Evolutionary conservation across 2,797 vertebrate species (phyloP).

Genomic region (Caiman crocodilus): DNA sequence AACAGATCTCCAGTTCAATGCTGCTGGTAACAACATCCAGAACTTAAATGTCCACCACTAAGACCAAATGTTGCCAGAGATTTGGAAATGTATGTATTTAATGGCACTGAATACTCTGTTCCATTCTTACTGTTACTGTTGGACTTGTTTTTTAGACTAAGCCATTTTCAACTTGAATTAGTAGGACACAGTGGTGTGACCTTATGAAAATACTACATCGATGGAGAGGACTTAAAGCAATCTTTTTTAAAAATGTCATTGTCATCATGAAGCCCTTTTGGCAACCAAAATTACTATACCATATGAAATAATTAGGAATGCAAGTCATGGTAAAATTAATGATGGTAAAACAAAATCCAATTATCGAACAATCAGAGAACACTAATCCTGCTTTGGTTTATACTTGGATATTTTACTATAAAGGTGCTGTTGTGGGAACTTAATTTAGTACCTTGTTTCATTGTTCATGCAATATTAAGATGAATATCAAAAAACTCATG

Average conservation of each 20-base stretch:
- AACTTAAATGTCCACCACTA: neutral
- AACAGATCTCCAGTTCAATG: neutral
- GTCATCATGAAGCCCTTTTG: conserved; percentile 38
- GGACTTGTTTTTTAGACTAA: neutral
- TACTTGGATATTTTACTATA: conserved; percentile 34
- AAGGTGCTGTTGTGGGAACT: conserved; percentile 11
- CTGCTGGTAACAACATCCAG: neutral
- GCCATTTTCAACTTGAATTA: neutral
- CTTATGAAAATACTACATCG: neutral
- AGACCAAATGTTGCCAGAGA: neutral
- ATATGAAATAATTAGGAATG: conserved; percentile 51
- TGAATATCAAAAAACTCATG: too few relatives aligned
- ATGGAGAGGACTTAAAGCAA: neutral
- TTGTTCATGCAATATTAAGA: too few relatives aligned
- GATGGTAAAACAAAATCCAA: conserved; percentile 58
- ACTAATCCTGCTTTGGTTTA: conserved; percentile 36
- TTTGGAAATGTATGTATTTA: neutral
- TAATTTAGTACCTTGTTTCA: neutral
- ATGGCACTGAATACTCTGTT: neutral
- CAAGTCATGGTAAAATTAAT: conserved; percentile 37
- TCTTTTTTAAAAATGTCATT: conserved; percentile 43
- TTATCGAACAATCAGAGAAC: conserved; percentile 33
- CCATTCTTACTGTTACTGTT: neutral
- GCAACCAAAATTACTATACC: conserved; percentile 26
- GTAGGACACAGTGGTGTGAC: neutral